Conservation (phyloP, 23 tunicate species). For the Halocynthia roretzi region DNA sequence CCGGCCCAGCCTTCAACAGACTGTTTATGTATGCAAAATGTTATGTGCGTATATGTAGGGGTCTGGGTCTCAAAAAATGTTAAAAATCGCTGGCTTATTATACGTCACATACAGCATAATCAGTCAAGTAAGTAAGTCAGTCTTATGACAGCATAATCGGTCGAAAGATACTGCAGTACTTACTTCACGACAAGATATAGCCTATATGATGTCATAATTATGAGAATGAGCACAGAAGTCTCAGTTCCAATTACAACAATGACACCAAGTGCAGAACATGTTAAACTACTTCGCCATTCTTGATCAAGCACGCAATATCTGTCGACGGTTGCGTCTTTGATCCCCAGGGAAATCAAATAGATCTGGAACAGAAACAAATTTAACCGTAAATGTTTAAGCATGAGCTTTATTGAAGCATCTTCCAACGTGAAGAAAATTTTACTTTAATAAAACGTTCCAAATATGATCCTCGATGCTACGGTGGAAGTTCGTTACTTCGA, state of each 20-base stretch:
- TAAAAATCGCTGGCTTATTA: too few relatives aligned
- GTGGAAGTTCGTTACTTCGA: too few relatives aligned
- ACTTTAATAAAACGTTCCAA: too few relatives aligned
- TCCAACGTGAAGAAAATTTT: too few relatives aligned
- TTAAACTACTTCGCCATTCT: slow-evolving; percentile 36
- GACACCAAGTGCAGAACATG: slow-evolving; percentile 35
- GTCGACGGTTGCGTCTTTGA: slow-evolving; percentile 14
- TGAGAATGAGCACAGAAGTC: slow-evolving; percentile 41
- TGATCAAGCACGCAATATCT: slow-evolving; percentile 36
- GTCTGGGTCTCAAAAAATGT: too few relatives aligned
- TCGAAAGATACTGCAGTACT: not conserved
- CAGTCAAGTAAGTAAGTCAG: too few relatives aligned
- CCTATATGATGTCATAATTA: slow-evolving; percentile 51
- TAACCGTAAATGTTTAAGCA: too few relatives aligned
- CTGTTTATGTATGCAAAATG: not conserved
- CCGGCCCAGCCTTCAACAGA: not conserved
- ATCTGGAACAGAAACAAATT: slow-evolving; percentile 13
- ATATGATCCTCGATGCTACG: too few relatives aligned
- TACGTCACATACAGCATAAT: too few relatives aligned
- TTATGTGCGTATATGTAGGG: too few relatives aligned
- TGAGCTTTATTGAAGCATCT: too few relatives aligned
- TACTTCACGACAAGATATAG: slow-evolving; percentile 27
- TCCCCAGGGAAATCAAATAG: slow-evolving; percentile 29
- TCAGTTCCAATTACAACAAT: slow-evolving; percentile 41
- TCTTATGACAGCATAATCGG: not conserved